These are phyloP conservation scores for Gymnosoma rotundatum DNA, from an alignment of 2,888 invertebrate genomes.

Conservation along the genomic window DNA sequence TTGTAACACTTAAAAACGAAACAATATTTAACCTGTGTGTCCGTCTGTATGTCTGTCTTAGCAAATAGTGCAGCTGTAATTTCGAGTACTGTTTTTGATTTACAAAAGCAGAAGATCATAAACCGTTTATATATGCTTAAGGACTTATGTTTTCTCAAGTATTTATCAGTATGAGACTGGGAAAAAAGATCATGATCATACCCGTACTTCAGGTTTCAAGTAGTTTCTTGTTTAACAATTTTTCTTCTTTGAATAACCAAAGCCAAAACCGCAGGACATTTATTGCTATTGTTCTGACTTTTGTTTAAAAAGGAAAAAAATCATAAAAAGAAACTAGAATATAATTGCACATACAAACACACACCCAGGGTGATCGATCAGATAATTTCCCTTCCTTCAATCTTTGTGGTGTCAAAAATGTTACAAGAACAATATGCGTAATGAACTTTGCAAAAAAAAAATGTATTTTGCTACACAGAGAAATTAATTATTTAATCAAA, in stretches of 20 bases:
- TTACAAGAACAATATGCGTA: conserved; percentile 21
- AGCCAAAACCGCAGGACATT: conserved; percentile 77
- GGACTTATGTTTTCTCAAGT: conserved; percentile 57
- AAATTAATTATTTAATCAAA: no score
- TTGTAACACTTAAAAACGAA: conserved; percentile 58
- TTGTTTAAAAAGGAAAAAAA: conserved; percentile 7
- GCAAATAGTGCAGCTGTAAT: conserved; percentile 52
- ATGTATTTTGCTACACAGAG: not conserved
- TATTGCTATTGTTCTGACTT: conserved; percentile 66
- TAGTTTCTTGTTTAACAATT: conserved; percentile 24
- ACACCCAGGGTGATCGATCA: conserved; percentile 59
- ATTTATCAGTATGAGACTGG: conserved; percentile 36
- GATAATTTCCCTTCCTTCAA: conserved; percentile 30
- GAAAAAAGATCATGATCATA: conserved; percentile 42
- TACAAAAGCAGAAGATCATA: conserved; percentile 31
- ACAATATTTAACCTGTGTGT: conserved; percentile 14
- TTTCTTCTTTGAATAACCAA: conserved; percentile 60
- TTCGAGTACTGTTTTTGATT: conserved; percentile 30
- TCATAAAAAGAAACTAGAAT: conserved; percentile 59
- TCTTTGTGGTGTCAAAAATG: conserved; percentile 36
- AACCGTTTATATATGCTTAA: conserved; percentile 16
- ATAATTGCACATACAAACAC: conserved; percentile 65
- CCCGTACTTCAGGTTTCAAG: conserved; percentile 51
- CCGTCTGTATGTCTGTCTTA: conserved; percentile 13
- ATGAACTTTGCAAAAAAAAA: conserved; percentile 19